Conservation (phyloP, 2,888 invertebrate genomes). For the Agrotis clavis region DNA sequence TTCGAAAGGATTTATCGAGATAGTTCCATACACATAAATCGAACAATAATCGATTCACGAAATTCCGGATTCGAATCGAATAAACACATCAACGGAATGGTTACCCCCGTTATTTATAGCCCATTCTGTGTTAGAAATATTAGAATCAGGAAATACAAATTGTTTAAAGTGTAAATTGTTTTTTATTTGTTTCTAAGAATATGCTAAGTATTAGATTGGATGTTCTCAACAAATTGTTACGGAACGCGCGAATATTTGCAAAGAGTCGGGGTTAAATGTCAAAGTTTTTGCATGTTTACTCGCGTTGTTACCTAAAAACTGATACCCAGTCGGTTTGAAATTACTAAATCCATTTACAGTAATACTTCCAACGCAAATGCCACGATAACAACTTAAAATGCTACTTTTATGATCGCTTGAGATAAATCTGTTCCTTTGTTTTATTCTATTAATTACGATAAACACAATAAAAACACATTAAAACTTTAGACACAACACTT, state of each 20-base stretch:
- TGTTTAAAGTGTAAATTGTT: conserved; percentile 3
- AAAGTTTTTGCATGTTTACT: conserved; percentile 41
- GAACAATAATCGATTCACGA: conserved; percentile 48
- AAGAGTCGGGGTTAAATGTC: conserved; percentile 49
- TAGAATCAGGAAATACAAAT: conserved; percentile 20
- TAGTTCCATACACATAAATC: conserved; percentile 51
- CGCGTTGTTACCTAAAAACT: conserved; percentile 22
- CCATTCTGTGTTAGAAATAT: conserved; percentile 35
- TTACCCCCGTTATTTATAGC: conserved; percentile 45
- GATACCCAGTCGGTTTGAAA: conserved; percentile 7
- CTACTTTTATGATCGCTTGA: neutral
- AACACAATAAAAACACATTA: conserved; percentile 2
- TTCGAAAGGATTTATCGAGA: conserved; percentile 32
- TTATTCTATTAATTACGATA: neutral
- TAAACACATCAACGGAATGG: conserved; percentile 48
- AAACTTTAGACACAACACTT: conserved; percentile 27
- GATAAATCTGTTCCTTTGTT: conserved; percentile 5
- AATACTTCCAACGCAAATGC: conserved; percentile 6
- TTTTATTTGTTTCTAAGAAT: neutral
- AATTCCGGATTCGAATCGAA: conserved; percentile 47
- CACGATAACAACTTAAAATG: neutral
- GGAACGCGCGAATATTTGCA: conserved; percentile 44
- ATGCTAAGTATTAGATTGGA: neutral
- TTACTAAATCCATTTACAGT: conserved; percentile 19
- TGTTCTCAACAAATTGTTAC: conserved; percentile 38